phyloP scores from a whole-genome alignment of 1,140 invertebrate species.

The Drosophila nannoptera region DNA sequence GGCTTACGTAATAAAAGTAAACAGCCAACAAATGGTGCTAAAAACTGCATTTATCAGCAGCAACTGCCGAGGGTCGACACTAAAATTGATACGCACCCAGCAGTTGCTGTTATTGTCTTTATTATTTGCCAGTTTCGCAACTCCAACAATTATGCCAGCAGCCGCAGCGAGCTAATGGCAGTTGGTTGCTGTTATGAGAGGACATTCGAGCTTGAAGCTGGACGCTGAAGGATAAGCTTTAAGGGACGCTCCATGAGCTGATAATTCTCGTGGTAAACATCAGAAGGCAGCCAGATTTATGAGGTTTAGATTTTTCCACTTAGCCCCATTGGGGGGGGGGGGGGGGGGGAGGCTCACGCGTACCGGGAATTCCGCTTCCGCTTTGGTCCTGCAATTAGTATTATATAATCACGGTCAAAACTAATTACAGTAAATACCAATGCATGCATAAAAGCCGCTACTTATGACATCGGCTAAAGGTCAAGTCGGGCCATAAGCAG shows the following conservation, averaged over 20 bases:
- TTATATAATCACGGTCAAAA: slow-evolving; percentile 37
- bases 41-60: slow-evolving; percentile 65
- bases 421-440: slow-evolving; percentile 55
- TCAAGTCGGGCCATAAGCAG: slow-evolving; percentile 14
- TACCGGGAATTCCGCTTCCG: not conserved
- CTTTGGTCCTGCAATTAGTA: slow-evolving; percentile 15
- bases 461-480: slow-evolving; percentile 16
- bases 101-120: slow-evolving; percentile 4
- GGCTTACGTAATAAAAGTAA: slow-evolving; percentile 72
- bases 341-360: no score
- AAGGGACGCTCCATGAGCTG: not conserved
- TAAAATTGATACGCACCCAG: slow-evolving; percentile 37
- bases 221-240: slow-evolving; percentile 3
- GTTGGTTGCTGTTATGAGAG: slow-evolving; percentile 37
- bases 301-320: no score
- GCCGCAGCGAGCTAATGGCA: slow-evolving; percentile 22
- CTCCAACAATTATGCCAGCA: slow-evolving; percentile 35
- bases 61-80: slow-evolving; percentile 26
- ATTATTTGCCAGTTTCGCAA: slow-evolving; percentile 34
- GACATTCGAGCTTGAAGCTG: slow-evolving; percentile 15
- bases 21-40: slow-evolving; percentile 49
- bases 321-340: no score
- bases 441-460: slow-evolving; percentile 21
- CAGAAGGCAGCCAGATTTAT: no score
- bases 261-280: no score